Base-by-base conservation (phyloP, 2,888 invertebrate genomes). In the Himalopsyche japonica region DNA sequence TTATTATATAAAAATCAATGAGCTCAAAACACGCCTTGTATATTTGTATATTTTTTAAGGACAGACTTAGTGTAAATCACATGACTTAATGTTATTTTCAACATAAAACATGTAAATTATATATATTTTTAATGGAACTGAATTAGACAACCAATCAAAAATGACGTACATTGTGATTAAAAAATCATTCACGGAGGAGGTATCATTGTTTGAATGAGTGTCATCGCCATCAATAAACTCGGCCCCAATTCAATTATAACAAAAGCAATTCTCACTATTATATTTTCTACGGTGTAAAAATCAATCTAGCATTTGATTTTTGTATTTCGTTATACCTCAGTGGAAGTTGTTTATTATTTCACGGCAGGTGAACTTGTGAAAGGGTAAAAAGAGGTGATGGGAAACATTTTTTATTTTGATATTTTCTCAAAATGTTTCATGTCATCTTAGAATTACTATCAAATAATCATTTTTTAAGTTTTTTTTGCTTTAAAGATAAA, bases 281-380 rank as follows among this genome's bases (percentile, higher is more conserved):
- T 70, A 30, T 70, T 43, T 43, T 24, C 20, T 24, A 70, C 27
- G 27, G 30, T 15, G 70, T 70, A 70, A 70, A 70, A 70, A 70
- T 70, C 70, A 70, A 70, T 70, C 70, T 12, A 27, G 70, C 70
- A 70, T 70, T 70, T 70, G 70, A 70, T 70, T 70, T 70, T 70
- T 70, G 70, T 70, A 3, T 70, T 70, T 30, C 70, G 70, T 70
- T 70, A 70, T 70, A 70, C 70, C 70, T 70, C 70, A 70, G 70
- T 70, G 27, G 70, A 70, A 30, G 70, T 77, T 77, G 34, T 77
- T 77, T 77, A 37, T 34, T 43, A 37, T 57, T 80, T 80, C 80
- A 80, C 80, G 57, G 80, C 80, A 80, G 80, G 57, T 80, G 80
- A 57, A 24, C 34, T 8, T 24, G 30, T 80, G 57, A 80, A 80